Base-by-base conservation (phyloP, 2,113 vertebrate species). In the Gambusia affinis region DNA sequence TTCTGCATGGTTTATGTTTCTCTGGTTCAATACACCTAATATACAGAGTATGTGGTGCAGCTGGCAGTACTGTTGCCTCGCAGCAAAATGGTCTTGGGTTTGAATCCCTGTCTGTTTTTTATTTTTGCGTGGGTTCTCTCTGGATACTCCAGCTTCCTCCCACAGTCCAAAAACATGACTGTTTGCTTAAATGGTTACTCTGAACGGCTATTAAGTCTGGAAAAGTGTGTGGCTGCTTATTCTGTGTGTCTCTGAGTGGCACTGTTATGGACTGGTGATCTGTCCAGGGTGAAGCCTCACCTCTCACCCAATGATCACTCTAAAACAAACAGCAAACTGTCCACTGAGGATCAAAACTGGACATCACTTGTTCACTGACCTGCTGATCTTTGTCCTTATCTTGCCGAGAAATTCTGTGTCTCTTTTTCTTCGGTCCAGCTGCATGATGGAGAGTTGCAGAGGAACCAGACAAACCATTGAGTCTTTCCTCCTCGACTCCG, bases 311-410 rank as follows among this genome's bases (percentile, higher is more conserved):
- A 24, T 19, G 47, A 42, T 15, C 39, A 42, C 19, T 54, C 22
- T 24, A 8, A 57, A 57, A n/a, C 6, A 11, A n/a, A 3, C 24
- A 57, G 51, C 6, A 8, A 57, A 57, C 51, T 24, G 51, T n/a
- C 51, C 8, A 11, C 22, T n/a, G 24, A 10, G 17, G 51, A 57
- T 3, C 8, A 24, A 57, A 57, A 57, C 22, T 54, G 17, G 51
- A 54, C 51, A 57, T 24, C 51, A 29, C 8, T 57, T 22, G 0
- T 61, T 35, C 10, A 64, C 73, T 63, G 72, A 94, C 94, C 87
- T 93, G 93, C 74, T 80, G 79, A 8, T 94, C 94, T 85, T 90
- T 90, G 17, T 94, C 93, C 75, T 85, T 93, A 22, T 95, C 94
- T 84, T 89, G 90, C 28, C 91, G 90, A 39, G 86, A 84, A 67